Evolutionary conservation across 2,888 invertebrate species (phyloP).

Genomic region (Xestobium rufovillosum): DNA sequence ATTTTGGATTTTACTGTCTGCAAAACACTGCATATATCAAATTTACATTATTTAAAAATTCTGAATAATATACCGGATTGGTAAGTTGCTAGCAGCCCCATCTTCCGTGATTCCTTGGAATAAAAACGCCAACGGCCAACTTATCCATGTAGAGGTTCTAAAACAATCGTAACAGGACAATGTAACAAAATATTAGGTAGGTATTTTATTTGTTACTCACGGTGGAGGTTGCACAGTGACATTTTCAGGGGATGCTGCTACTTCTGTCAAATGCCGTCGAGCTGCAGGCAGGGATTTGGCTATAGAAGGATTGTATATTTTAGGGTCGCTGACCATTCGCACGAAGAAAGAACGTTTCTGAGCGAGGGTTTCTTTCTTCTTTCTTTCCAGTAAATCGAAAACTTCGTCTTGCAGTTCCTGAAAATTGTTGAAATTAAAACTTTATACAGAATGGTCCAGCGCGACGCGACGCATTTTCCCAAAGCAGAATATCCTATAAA

Average conservation of each 20-base stretch:
- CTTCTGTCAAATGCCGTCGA: constrained; percentile 49
- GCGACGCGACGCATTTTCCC: too few relatives aligned
- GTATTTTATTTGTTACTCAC: constrained; percentile 32
- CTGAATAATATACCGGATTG: constrained; percentile 70
- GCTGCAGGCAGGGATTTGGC: constrained; percentile 63
- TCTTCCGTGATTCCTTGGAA: constrained; percentile 71
- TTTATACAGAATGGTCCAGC: too few relatives aligned
- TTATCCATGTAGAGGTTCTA: constrained; percentile 81
- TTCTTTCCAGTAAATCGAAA: constrained; percentile 65
- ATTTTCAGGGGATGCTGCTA: constrained; percentile 43
- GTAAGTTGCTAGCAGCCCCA: constrained; percentile 60
- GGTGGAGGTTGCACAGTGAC: constrained; percentile 41
- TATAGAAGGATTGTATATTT: constrained; percentile 90
- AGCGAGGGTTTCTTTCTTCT: constrained; percentile 71
- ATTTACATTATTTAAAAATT: too few relatives aligned
- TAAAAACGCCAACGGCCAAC: constrained; percentile 85
- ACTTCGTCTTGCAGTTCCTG: constrained; percentile 62
- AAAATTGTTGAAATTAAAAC: constrained; percentile 14
- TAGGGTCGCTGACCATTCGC: constrained; percentile 95
- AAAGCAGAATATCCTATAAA: too few relatives aligned
- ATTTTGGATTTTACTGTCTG: too few relatives aligned
- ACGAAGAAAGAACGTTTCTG: constrained; percentile 95
- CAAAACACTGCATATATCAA: too few relatives aligned
- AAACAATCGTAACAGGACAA: constrained; percentile 25
- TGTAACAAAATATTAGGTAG: constrained; percentile 9